A percentile compares a stretch with the other conserved stretches of the same genome.
phyloP scores from a whole-genome alignment of 2,113 vertebrate genomes.

The Crotophaga sulcirostris region DNA sequence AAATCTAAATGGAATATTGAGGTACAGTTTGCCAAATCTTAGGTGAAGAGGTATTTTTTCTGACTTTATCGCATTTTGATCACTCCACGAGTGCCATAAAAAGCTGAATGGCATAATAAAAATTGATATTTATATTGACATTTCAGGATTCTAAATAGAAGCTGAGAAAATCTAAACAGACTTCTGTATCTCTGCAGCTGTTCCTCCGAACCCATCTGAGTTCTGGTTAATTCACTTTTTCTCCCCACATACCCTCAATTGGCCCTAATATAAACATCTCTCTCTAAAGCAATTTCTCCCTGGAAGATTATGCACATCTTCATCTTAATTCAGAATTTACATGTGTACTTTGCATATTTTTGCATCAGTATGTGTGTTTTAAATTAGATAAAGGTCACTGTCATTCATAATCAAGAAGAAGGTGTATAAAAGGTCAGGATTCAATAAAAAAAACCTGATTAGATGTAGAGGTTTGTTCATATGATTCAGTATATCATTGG shows the following conservation, averaged over 20 bases:
- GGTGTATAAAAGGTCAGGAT: constrained; percentile 84
- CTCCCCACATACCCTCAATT: constrained; percentile 33
- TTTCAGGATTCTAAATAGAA: constrained; percentile 73
- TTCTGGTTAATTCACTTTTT: constrained; percentile 66
- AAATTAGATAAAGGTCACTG: constrained; percentile 86
- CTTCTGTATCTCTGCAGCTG: constrained; percentile 44
- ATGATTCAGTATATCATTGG: constrained; percentile 76
- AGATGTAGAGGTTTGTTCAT: constrained; percentile 78
- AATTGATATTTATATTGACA: constrained; percentile 78
- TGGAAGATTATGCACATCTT: constrained; percentile 71
- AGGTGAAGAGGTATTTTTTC: constrained; percentile 60
- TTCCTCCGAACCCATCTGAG: constrained; percentile 29
- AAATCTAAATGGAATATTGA: constrained; percentile 48
- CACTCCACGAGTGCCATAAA: constrained; percentile 61
- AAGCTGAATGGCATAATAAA: constrained; percentile 72
- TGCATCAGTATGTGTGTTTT: constrained; percentile 80
- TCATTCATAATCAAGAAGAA: constrained; percentile 86
- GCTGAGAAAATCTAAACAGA: constrained; percentile 71
- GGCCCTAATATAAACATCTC: constrained; percentile 65
- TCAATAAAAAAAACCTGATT: constrained; percentile 79
- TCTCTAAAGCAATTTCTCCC: constrained; percentile 68
- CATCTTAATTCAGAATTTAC: constrained; percentile 81
- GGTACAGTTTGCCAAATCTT: constrained; percentile 18
- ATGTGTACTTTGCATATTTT: constrained; percentile 84
- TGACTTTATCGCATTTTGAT: constrained; percentile 66